Evolutionary conservation across 1,140 invertebrate genomes (phyloP).

Genomic region (Charaxes varanes): DNA sequence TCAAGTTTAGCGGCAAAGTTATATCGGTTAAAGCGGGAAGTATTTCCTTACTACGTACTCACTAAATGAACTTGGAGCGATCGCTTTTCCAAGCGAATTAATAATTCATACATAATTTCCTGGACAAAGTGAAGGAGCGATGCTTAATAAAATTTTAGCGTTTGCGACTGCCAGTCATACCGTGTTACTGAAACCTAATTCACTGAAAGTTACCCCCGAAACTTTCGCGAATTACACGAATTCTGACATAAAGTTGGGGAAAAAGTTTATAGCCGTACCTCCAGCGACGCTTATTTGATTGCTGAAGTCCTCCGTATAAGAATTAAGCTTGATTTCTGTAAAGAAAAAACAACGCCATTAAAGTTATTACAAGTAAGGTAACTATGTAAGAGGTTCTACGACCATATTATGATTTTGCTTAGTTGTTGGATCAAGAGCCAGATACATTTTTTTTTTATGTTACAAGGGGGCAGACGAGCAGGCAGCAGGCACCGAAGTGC

Average conservation of each 20-base stretch:
- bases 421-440: no score
- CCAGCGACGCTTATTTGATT: constrained; percentile 67
- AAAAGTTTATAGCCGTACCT: constrained; percentile 39
- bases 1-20: no score
- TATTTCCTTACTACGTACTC: no score
- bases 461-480: no score
- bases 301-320: constrained; percentile 55
- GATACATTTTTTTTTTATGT: no score
- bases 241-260: constrained; percentile 19
- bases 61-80: no score
- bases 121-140: constrained; percentile 7
- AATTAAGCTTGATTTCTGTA: constrained; percentile 65
- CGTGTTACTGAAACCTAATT: constrained; percentile 16
- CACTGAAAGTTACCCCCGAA: constrained; percentile 11
- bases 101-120: constrained; percentile 14
- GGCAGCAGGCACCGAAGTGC: no score
- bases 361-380: no score
- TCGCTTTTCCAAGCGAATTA: constrained; percentile 12
- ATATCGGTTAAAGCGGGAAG: no score
- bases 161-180: constrained; percentile 15
- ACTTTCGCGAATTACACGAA: constrained; percentile 24
- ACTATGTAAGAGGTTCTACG: no score
- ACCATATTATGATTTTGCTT: no score
- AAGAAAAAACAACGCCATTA: no score
- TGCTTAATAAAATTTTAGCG: constrained; percentile 18